phyloP scores from a whole-genome alignment of 2,888 invertebrate genomes.

The Melanargia galathea region DNA sequence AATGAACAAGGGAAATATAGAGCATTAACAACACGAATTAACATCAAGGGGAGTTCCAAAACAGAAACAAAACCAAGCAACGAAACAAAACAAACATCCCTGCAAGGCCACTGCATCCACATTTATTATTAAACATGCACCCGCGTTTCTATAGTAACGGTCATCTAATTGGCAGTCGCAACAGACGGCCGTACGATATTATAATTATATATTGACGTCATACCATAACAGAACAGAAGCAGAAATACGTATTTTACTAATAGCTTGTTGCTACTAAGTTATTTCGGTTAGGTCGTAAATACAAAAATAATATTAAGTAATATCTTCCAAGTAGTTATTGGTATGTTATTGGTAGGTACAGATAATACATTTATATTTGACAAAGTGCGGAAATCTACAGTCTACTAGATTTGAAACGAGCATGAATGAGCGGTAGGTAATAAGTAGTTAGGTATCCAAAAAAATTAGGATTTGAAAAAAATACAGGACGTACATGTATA shows the following conservation, averaged over 20 bases:
- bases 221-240: constrained; percentile 12
- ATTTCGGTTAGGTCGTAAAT: background rate
- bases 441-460: background rate
- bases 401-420: background rate
- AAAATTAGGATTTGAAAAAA: too few species aligned
- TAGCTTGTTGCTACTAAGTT: background rate
- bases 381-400: too few species aligned
- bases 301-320: background rate
- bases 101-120: constrained; percentile 23
- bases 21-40: background rate
- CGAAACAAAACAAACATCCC: constrained; percentile 11
- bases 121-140: constrained; percentile 19
- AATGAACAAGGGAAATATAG: background rate
- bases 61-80: constrained; percentile 2
- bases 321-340: background rate
- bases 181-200: constrained; percentile 32
- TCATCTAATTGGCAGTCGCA: constrained; percentile 39
- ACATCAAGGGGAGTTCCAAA: background rate
- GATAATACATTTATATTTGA: too few species aligned
- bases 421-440: background rate
- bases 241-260: background rate
- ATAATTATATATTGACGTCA: constrained; percentile 39
- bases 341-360: too few species aligned
- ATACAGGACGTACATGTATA: too few species aligned
- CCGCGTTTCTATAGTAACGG: constrained; percentile 37